Base-by-base conservation (phyloP, 1,140 invertebrate species). In the Macrotrachela quadricornifera region DNA sequence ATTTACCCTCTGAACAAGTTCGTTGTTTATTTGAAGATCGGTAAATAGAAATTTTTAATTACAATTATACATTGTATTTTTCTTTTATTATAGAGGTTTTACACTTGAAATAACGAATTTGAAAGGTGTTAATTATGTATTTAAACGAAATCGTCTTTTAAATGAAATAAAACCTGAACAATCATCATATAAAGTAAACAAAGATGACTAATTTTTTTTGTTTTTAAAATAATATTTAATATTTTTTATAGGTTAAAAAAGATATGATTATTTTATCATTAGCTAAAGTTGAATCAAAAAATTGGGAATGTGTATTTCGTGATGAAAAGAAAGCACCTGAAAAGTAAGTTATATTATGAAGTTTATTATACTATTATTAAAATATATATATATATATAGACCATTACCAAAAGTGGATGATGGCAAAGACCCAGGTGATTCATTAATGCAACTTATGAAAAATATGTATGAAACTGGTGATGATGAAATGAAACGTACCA, bases 391-490 rank as follows among this genome's bases (percentile, higher is more conserved):
- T n/a, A n/a, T n/a, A n/a, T n/a, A 30, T 30, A 30, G 21, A 36
- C 8, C 53, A n/a, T 11, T 17, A 18, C 53, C 53, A 18, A 60
- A 60, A 17, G n/a, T 57, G 39, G 79, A 82, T 62, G 63, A 67
- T 52, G 59, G 59, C 6, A 62, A 61, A 42, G 75, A 77, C 60
- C 82, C 83, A 1, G 74, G 76, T 48, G 73, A 77, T 2, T 77
- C 78, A 54, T 68, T 94, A 30, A 88, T 92, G 78, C 78, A 77
- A 58, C 70, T 94, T 21, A 85, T 95, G 83, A 86, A 83, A 63
- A 63, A 87, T 62, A 87, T 95, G 83, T 94, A 92, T 68, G 79
- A 88, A 50, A 80, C 83, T n/a, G 90, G 88, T 3, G 85, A 94
- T 71, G 83, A 90, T 64, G 83, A 94, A 57, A 87, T 88, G 78